Evolutionary conservation across 2,888 invertebrate species (phyloP).

Genomic region (Eilema depressum): DNA sequence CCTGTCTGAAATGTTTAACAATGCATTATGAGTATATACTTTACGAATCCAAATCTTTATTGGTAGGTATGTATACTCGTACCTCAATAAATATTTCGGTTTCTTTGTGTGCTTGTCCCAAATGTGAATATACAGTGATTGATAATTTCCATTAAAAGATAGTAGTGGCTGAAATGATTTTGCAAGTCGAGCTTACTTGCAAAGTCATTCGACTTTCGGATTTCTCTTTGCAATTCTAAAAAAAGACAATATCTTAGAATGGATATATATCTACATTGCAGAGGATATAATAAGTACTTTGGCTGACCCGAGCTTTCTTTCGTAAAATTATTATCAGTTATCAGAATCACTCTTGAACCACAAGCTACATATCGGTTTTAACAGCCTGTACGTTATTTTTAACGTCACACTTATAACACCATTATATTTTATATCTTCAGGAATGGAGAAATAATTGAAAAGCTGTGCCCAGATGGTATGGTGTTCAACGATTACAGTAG

Average conservation of each 20-base stretch:
- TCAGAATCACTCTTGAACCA: too few relatives aligned
- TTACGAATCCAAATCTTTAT: background rate
- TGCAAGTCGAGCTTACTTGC: too few relatives aligned
- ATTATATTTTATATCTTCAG: slow-evolving; percentile 71
- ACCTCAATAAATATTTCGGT: background rate
- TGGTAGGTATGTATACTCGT: background rate
- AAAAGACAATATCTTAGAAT: background rate
- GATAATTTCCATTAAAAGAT: too few relatives aligned
- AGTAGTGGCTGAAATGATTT: too few relatives aligned
- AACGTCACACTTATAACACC: background rate
- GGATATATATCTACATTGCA: too few relatives aligned
- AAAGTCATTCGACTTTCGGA: too few relatives aligned
- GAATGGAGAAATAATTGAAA: slow-evolving; percentile 91
- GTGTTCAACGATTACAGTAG: slow-evolving; percentile 95
- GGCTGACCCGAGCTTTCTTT: too few relatives aligned
- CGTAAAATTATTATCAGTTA: too few relatives aligned
- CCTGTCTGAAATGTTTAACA: slow-evolving; percentile 13
- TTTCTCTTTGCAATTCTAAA: background rate
- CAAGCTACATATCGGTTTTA: background rate
- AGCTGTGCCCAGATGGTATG: slow-evolving; percentile 95
- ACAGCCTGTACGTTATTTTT: background rate
- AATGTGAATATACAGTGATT: too few relatives aligned
- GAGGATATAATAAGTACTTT: too few relatives aligned
- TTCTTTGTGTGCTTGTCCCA: background rate
- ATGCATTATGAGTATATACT: background rate